phyloP scores from a whole-genome alignment of 1,140 invertebrate genomes.

The Aphis craccivora region DNA sequence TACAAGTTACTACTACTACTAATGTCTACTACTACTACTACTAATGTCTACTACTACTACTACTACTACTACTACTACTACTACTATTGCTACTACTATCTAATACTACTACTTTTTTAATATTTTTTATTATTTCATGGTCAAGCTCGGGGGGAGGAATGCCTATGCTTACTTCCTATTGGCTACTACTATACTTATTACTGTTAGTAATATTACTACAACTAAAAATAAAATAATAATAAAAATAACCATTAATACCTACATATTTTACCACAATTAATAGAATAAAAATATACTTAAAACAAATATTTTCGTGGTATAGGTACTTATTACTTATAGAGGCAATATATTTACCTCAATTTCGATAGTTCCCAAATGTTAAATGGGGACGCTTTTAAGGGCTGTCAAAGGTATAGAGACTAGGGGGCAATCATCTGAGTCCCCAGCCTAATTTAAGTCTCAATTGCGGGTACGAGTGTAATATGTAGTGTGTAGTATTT shows the following conservation, averaged over 20 bases:
- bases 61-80: too few species aligned
- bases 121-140: too few species aligned
- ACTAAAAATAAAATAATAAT: too few species aligned
- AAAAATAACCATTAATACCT: too few species aligned
- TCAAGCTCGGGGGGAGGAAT: too few species aligned
- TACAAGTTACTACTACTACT: too few species aligned
- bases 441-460: background rate
- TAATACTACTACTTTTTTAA: too few species aligned
- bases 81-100: too few species aligned
- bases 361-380: accelerated
- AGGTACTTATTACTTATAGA: background rate
- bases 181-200: background rate
- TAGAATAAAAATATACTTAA: background rate
- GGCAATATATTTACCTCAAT: background rate
- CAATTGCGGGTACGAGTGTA: background rate
- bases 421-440: background rate
- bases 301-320: background rate
- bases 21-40: too few species aligned
- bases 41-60: too few species aligned
- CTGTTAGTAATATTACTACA: background rate
- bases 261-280: background rate
- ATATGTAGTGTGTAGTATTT: background rate
- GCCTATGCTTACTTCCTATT: too few species aligned
- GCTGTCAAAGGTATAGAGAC: background rate
- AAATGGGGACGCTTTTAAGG: background rate